Evolutionary conservation across 2,888 invertebrate species (phyloP), one percentile per base, ranked within the genome.

Genomic region (Heliconius ethilla): DNA sequence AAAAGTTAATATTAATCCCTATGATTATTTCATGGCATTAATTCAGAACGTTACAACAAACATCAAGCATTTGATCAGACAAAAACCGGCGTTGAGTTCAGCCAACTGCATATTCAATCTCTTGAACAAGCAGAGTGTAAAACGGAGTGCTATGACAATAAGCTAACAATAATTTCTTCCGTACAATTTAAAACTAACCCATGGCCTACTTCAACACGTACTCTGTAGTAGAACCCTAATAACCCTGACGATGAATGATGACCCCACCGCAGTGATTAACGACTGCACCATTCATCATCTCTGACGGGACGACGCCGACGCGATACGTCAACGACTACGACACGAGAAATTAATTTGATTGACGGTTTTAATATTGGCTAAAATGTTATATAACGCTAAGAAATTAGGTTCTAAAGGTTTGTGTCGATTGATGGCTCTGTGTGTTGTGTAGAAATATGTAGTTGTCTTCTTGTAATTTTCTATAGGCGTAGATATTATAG

Each of bases 221-320:
- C 79, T 55, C 83, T 83, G 75, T 76, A 80, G n/a, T 65, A 75
- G 77, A 79, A 79, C 85, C 83, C 82, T 79, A 79, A 82, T 80
- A 82, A 79, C 83, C 82, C 82, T 86, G 87, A 87, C 88, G 86
- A 87, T 88, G 89, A 89, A 83, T 87, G 89, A 89, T 89, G 88
- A 87, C 85, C 86, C 83, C 85, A 82, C 83, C 85, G 85, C 87
- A 84, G 90, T 91, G 91, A 91, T 91, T 91, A 91, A 91, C 90
- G 91, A 90, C 85, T 82, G 80, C 81, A 82, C 84, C 85, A 86
- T 85, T 84, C 86, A 85, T 86, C 87, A 85, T 85, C 84, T 84
- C 83, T 83, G 84, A 82, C 86, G 84, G 81, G 82, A 83, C 82
- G 84, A 83, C 83, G 83, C 82, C 83, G 83, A 83, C 84, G 85